Base-by-base conservation (phyloP, 2,113 vertebrate genomes). In the Seriola aureovittata region DNA sequence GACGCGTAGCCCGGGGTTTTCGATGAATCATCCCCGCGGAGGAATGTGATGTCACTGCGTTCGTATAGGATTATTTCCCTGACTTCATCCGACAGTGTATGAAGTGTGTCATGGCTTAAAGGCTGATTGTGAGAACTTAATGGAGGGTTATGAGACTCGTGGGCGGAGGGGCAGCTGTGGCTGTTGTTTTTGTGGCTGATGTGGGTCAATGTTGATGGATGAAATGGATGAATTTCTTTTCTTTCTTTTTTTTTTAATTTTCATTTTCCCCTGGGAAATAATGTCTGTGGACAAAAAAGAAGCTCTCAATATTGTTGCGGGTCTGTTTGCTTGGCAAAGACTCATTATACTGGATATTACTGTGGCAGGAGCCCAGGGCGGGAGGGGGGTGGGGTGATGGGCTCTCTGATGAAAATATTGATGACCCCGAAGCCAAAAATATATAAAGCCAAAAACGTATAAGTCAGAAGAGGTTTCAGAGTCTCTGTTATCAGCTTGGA, bases 261-360 rank as follows among this genome's bases (percentile, higher is more conserved):
- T 65, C 78, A 59, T 76, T 63, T 68, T 91, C 91, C 91, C 80
- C 7, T 42, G 91, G 93, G 93, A 94, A 94, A 93, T 94, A 92
- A 93, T 52, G 84, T 83, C 50, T 86, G 87, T 72, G 78, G 84
- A 83, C 84, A 78, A 69, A 82, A 65, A 73, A 85, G 84, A 80
- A 81, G 86, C 85, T 87, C 86, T 92, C 85, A 79, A 86, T 91
- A 91, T 89, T 91, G 87, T 91, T 84, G 89, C 76, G 10, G 79
- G 66, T 85, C 8, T 92, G 92, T 92, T 92, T 92, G 88, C 84
- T 76, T 88, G 89, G 86, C 85, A 81, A 83, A 86, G 82, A 88
- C 81, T 92, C 86, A 91, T 93, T 92, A 93, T 76, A 71, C 78
- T 88, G 75, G 85, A 91, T 93, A 91, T 91, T 91, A 89, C 90